Conservation (phyloP, 1,140 invertebrate species). For the Drosophila mojavensis region DNA sequence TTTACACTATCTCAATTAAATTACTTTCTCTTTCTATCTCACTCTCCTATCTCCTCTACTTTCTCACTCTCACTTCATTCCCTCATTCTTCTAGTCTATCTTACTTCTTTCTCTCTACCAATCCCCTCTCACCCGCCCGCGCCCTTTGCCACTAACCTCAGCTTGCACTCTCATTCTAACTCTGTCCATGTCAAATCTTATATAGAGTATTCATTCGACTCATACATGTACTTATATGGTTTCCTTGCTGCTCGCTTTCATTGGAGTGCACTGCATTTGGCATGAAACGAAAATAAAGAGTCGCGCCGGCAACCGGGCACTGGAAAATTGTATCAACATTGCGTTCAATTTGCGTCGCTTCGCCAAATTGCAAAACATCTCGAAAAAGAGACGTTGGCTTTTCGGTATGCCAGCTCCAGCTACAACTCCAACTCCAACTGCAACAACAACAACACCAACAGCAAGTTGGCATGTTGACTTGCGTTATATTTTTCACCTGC, state of each 20-base stretch:
- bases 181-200: not conserved
- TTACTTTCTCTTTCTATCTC: too few relatives aligned
- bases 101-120: too few relatives aligned
- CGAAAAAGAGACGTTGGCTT: constrained; percentile 37
- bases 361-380: constrained; percentile 69
- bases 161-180: not conserved
- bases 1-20: too few relatives aligned
- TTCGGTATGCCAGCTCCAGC: constrained; percentile 33
- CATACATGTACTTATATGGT: not conserved
- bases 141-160: too few relatives aligned
- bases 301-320: constrained; percentile 6
- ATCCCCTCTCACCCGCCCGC: too few relatives aligned
- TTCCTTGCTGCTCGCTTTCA: not conserved
- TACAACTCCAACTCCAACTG: constrained; percentile 33
- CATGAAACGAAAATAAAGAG: constrained; percentile 44
- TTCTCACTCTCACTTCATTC: too few relatives aligned
- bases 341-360: constrained; percentile 70
- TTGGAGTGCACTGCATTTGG: constrained; percentile 29
- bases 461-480: constrained; percentile 69
- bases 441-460: constrained; percentile 10
- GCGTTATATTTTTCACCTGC: constrained; percentile 77
- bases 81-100: too few relatives aligned
- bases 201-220: constrained; percentile 7
- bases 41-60: too few relatives aligned
- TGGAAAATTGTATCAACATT: constrained; percentile 73